These are phyloP conservation scores for Eufriesea mexicana DNA, from an alignment of 1,140 invertebrate species.

Conservation along the genomic window DNA sequence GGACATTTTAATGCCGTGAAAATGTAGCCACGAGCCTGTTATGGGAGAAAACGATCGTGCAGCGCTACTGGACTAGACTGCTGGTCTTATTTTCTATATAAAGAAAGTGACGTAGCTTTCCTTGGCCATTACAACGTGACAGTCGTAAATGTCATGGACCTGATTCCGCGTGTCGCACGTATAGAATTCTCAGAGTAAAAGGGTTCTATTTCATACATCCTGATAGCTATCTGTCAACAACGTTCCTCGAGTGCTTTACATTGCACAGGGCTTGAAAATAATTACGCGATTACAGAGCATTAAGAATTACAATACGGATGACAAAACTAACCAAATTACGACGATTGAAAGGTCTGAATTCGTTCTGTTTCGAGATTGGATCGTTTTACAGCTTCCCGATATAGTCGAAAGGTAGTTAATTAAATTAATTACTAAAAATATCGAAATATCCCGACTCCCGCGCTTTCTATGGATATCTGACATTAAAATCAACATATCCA, in stretches of 20 bases:
- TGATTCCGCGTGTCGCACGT: not conserved
- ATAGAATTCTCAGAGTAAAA: not conserved
- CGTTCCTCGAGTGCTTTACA: not conserved
- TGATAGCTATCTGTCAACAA: not conserved
- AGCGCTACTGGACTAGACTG: not conserved
- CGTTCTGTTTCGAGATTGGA: too few species aligned
- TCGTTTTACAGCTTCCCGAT: too few species aligned
- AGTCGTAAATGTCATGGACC: slow-evolving; percentile 68
- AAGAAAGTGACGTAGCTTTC: slow-evolving; percentile 63
- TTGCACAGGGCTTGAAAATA: not conserved
- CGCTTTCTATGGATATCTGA: not conserved
- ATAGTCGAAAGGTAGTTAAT: too few species aligned
- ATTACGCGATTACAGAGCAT: not conserved
- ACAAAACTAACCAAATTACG: too few species aligned
- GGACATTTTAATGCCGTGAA: not conserved
- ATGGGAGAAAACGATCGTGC: not conserved
- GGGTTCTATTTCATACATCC: not conserved
- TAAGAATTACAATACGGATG: not conserved
- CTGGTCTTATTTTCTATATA: slow-evolving; percentile 62
- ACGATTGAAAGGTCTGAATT: too few species aligned
- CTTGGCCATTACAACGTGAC: slow-evolving; percentile 25
- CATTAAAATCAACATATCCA: not conserved
- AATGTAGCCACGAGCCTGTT: not conserved
- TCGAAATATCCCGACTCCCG: not conserved
- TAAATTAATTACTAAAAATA: not conserved